phyloP scores from a whole-genome alignment of 2,113 vertebrate genomes.

The Galeopterus variegatus region DNA sequence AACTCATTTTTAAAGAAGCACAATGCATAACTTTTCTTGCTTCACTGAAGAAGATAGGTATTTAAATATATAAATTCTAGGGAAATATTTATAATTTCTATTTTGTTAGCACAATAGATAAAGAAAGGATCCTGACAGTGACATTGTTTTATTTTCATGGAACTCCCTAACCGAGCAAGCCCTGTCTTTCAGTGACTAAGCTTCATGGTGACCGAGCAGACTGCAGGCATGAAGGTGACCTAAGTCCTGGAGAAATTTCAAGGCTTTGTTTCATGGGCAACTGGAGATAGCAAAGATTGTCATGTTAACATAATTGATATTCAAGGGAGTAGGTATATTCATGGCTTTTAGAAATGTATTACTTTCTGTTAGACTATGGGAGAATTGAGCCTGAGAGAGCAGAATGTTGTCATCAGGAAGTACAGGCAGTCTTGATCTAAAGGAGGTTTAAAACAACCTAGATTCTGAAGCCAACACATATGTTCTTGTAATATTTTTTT shows the following conservation, averaged over 20 bases:
- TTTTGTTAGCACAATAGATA: not conserved
- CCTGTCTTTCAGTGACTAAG: not conserved
- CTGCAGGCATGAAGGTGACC: slow-evolving; percentile 58
- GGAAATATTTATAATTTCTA: not conserved
- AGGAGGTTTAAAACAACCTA: not conserved
- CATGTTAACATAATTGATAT: not conserved
- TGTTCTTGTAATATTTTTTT: not conserved
- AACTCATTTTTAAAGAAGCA: not conserved
- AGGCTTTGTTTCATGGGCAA: slow-evolving; percentile 3
- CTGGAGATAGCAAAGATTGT: not conserved
- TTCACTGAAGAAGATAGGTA: not conserved
- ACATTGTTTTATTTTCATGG: not conserved
- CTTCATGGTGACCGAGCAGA: not conserved
- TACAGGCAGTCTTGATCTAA: not conserved
- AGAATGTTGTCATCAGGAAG: not conserved
- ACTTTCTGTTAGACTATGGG: not conserved
- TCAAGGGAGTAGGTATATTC: not conserved
- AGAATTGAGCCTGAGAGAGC: not conserved
- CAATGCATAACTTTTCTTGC: not conserved
- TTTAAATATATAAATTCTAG: not conserved
- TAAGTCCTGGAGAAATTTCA: slow-evolving; percentile 55
- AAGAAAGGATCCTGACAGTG: not conserved
- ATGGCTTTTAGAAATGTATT: not conserved
- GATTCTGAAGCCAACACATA: not conserved
- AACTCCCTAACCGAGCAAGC: not conserved